Percentiles rank a stretch among this genome's conserved stretches.
Conservation (phyloP, 2,888 invertebrate genomes). For the Acanthopleura granulata region DNA sequence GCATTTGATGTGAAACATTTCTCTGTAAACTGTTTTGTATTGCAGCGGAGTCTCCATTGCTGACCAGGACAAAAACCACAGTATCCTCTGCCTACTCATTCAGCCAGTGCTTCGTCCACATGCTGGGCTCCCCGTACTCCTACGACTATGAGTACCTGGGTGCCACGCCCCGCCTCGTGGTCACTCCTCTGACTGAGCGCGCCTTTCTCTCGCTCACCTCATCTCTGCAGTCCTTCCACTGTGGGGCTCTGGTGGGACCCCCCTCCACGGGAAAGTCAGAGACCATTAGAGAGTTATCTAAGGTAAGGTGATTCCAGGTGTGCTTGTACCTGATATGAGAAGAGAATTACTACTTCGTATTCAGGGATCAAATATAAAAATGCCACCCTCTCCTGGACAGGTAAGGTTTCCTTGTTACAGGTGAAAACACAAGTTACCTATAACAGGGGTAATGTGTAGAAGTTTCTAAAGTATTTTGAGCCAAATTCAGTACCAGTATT, state of each 20-base stretch:
- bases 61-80: constrained; percentile 53
- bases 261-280: constrained; percentile 64
- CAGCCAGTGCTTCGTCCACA: constrained; percentile 60
- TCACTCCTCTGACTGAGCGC: constrained; percentile 65
- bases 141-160: constrained; percentile 67
- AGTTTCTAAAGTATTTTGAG: no score
- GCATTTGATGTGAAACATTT: background rate
- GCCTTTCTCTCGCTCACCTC: constrained; percentile 62
- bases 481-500: no score
- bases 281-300: constrained; percentile 61
- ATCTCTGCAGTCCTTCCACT: constrained; percentile 62
- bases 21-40: background rate
- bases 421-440: no score
- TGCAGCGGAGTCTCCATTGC: background rate
- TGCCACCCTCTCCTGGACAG: no score
- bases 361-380: no score
- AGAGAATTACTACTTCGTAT: no score
- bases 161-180: constrained; percentile 49
- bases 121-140: constrained; percentile 56
- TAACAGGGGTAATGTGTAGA: no score
- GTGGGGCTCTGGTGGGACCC: constrained; percentile 64
- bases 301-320: constrained; percentile 39
- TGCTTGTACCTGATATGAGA: no score
- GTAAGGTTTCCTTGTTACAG: no score
- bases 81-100: constrained; percentile 64